Base-by-base conservation (phyloP, 2,113 vertebrate genomes). In the Otocyon megalotis region DNA sequence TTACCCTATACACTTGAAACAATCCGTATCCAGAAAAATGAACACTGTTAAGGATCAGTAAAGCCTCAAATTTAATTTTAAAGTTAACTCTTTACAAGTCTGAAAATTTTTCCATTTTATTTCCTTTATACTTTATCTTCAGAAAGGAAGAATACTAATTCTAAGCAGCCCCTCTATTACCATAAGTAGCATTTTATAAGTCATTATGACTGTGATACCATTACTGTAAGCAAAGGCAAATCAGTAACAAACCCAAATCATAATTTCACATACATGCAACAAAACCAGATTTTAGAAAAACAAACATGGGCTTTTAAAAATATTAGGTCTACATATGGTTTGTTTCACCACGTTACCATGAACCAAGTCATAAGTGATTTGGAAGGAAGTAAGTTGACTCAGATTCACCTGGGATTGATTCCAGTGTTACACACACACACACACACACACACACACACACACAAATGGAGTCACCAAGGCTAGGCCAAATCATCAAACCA, bases 31-130 rank as follows among this genome's bases (percentile, higher is more conserved):
- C 17, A 85, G 88, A 65, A 94, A 93, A 94, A 85, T 56, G n/a
- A 93, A 90, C 81, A 97, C 0, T 63, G 19, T 90, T 63, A 89
- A 86, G 69, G 60, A 95, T 71, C 43, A 79, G 37, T 32, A 85
- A 69, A 79, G n/a, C 28, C 24, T 69, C 14, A 79, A 86, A 90
- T 93, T 90, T 93, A 90, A 76, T 86, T 93, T 94, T 56, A 89
- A 95, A 86, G 22, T 92, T 88, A 93, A 93, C 19, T 86, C 11
- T 65, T 94, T 35, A 30, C 53, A 86, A 90, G 67, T 93, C 43
- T 77, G 63, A 83, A 87, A 63, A 37, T 35, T 9, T 71, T 56
- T 92, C 85, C 43, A 56, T 72, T 81, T 82, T 85, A 79, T 89
- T 67, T 74, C 37, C 60, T 77, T 90, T 94, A 54, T 26, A 93